Evolutionary conservation across 2,888 invertebrate genomes (phyloP).

Genomic region (Papilio protenor): DNA sequence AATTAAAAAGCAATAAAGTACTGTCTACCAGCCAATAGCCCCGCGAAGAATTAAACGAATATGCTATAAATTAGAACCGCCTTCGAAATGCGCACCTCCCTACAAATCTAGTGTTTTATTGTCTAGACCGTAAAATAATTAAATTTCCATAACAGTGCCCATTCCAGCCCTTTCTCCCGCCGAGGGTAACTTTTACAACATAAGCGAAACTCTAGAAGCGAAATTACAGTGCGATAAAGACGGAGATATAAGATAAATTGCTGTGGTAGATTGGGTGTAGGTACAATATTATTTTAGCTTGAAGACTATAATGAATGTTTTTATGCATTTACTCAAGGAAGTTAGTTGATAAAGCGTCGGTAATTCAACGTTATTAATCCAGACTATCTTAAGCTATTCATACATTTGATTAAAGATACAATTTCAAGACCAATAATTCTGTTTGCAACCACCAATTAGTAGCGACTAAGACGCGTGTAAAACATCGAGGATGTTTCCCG

Average conservation of each 20-base stretch:
- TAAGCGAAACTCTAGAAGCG: slow-evolving; percentile 22
- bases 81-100: slow-evolving; percentile 55
- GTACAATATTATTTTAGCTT: neutral
- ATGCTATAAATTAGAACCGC: slow-evolving; percentile 57
- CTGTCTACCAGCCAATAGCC: slow-evolving; percentile 40
- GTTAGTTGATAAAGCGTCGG: neutral
- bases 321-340: neutral
- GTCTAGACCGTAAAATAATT: slow-evolving; percentile 70
- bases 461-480: too few species aligned
- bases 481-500: too few species aligned
- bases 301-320: neutral
- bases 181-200: slow-evolving; percentile 43
- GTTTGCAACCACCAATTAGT: too few species aligned
- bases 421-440: too few species aligned
- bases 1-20: slow-evolving; percentile 42
- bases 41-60: slow-evolving; percentile 38
- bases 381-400: neutral
- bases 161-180: slow-evolving; percentile 51
- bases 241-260: slow-evolving; percentile 7
- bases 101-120: slow-evolving; percentile 61
- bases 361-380: neutral
- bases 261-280: neutral
- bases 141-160: slow-evolving; percentile 69
- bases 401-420: too few species aligned
- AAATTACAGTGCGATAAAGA: slow-evolving; percentile 20